Evolutionary conservation across 2,113 vertebrate genomes (phyloP).

Genomic region (Paradoxurus hermaphroditus): DNA sequence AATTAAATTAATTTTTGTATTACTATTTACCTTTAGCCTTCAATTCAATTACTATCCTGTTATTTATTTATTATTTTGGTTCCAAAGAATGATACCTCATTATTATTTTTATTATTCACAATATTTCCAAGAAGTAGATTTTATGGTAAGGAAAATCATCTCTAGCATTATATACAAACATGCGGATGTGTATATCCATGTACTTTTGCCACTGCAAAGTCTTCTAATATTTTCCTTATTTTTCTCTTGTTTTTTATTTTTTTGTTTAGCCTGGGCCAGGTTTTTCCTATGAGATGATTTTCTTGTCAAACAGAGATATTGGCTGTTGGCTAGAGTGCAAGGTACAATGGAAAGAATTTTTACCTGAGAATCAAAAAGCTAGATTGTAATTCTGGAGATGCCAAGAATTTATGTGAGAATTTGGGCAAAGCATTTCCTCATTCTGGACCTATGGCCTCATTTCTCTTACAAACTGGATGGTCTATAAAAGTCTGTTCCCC

Average conservation of each 20-base stretch:
- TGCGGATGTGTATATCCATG: too few species aligned
- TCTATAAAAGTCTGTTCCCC: neutral
- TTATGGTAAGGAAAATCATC: neutral
- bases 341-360: too few species aligned
- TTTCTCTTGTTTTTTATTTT: neutral
- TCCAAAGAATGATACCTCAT: neutral
- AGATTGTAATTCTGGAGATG: neutral
- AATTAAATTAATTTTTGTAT: neutral
- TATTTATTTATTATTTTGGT: neutral
- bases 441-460: neutral
- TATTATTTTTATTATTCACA: neutral
- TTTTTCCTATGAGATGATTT: neutral
- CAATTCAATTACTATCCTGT: neutral
- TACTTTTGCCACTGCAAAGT: neutral
- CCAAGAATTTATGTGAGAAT: neutral
- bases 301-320: neutral
- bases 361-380: neutral
- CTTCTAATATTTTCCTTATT: neutral
- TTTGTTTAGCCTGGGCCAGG: neutral
- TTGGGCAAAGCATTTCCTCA: neutral
- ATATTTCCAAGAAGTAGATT: neutral
- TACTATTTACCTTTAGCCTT: neutral
- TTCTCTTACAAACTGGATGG: neutral
- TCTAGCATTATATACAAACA: neutral
- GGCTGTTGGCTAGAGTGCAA: neutral